Conservation (phyloP, 2,797 vertebrate genomes). For the Toxotes lorentzi region DNA sequence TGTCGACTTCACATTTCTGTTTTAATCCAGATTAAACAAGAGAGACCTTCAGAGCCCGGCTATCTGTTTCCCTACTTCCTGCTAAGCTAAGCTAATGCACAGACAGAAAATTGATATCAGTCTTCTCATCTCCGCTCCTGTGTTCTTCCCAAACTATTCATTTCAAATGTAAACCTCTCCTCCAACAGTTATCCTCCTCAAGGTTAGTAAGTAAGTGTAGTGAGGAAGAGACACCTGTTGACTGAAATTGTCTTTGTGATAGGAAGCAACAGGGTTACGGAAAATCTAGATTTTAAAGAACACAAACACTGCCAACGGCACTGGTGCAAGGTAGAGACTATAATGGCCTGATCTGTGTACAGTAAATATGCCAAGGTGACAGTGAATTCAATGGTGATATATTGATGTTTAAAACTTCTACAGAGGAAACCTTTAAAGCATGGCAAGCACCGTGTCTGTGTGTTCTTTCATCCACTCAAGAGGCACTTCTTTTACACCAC, state of each 20-base stretch:
- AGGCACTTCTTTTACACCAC: conserved; percentile 38
- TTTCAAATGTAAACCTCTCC: neutral
- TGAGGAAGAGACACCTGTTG: neutral
- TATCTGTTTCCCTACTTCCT: no score
- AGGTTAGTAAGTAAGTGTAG: neutral
- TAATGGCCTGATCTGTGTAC: conserved; percentile 19
- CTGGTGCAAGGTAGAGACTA: neutral
- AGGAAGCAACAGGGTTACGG: neutral
- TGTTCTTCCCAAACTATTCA: neutral
- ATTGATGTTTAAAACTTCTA: conserved; percentile 49
- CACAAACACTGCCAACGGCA: neutral
- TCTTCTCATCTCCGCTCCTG: neutral
- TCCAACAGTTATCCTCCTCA: neutral
- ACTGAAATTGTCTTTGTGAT: neutral
- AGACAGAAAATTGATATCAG: neutral
- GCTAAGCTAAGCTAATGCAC: neutral
- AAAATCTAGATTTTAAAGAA: neutral
- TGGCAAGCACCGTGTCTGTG: conserved; percentile 26
- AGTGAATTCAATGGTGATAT: conserved; percentile 34
- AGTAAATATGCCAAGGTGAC: conserved; percentile 42
- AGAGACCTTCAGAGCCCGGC: neutral
- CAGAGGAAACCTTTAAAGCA: conserved; percentile 56
- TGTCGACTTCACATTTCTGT: neutral
- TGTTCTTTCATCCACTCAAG: conserved; percentile 50
- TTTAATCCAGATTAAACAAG: neutral